Conservation (phyloP, 2,888 invertebrate genomes). For the Dromius quadrimaculatus region DNA sequence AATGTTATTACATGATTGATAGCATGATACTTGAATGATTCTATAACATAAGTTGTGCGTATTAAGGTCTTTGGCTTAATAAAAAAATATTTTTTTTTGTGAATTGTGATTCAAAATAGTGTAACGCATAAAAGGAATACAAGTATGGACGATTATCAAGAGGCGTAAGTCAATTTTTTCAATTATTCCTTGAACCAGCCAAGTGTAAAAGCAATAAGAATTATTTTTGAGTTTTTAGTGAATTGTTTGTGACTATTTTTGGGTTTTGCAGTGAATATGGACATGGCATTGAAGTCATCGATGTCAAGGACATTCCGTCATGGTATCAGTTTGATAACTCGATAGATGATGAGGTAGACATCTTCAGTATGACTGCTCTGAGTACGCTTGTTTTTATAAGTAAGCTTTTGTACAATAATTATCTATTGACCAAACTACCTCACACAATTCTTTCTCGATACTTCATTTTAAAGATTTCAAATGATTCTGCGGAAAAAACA, state of each 20-base stretch:
- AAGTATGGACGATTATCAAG: slow-evolving; percentile 39
- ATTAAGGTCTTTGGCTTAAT: not conserved
- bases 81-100: not conserved
- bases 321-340: slow-evolving; percentile 58
- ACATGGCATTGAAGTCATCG: slow-evolving; percentile 58
- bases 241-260: not conserved
- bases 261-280: slow-evolving; percentile 56
- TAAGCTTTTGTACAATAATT: slow-evolving; percentile 57
- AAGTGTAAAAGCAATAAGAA: not conserved
- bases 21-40: slow-evolving; percentile 16
- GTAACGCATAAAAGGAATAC: not conserved
- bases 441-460: no score
- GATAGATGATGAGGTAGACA: slow-evolving; percentile 58
- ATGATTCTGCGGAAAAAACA: no score
- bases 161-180: slow-evolving; percentile 41
- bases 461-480: no score
- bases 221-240: not conserved
- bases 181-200: not conserved
- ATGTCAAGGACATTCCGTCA: slow-evolving; percentile 59
- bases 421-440: no score
- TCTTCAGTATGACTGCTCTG: slow-evolving; percentile 61
- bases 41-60: slow-evolving; percentile 10
- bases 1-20: slow-evolving; percentile 4
- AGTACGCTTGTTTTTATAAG: slow-evolving; percentile 61
- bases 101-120: not conserved